Conservation (phyloP, 2,888 invertebrate genomes). For the Diplolepis rosae region DNA sequence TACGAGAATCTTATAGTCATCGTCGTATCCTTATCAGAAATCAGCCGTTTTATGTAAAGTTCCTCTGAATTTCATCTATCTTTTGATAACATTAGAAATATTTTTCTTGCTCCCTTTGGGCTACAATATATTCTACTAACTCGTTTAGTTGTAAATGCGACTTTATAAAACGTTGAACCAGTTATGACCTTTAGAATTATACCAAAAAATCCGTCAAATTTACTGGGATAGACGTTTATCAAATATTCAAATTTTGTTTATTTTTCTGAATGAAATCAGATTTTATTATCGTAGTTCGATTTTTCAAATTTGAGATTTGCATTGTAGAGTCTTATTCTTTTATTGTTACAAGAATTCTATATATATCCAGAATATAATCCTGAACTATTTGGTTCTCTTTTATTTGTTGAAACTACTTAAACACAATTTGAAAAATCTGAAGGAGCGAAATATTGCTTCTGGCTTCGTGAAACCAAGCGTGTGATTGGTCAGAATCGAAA, state of each 20-base stretch:
- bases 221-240: background rate
- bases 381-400: background rate
- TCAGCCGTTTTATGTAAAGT: background rate
- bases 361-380: background rate
- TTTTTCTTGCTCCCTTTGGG: background rate
- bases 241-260: too few relatives aligned
- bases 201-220: too few relatives aligned
- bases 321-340: too few relatives aligned
- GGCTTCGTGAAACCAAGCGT: background rate
- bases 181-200: background rate
- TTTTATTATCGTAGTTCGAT: too few relatives aligned
- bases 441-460: background rate
- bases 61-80: background rate
- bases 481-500: background rate
- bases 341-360: background rate
- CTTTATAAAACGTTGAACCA: background rate
- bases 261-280: too few relatives aligned
- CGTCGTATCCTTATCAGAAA: conserved; percentile 1
- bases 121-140: background rate
- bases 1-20: background rate
- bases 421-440: background rate
- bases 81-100: background rate
- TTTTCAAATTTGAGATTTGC: too few relatives aligned
- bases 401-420: background rate
- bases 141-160: background rate